Percentiles rank a stretch among this genome's conserved stretches.
These are phyloP conservation scores for Parnassius orleans DNA, from an alignment of 2,888 invertebrate species.

Conservation along the genomic window DNA sequence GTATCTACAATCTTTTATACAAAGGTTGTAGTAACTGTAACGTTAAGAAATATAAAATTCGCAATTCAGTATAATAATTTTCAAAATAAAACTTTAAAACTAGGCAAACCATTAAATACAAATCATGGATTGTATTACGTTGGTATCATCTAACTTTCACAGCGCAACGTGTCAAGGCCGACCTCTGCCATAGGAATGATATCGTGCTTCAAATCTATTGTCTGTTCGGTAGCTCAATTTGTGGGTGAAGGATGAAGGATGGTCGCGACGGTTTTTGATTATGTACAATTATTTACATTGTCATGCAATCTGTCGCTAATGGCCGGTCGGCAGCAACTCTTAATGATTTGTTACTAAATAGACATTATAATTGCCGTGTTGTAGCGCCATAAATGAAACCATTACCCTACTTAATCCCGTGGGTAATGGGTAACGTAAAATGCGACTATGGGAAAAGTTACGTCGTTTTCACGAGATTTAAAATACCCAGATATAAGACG, in stretches of 20 bases:
- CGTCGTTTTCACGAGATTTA: too few species aligned
- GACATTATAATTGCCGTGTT: too few species aligned
- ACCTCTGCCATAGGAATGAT: conserved; percentile 22
- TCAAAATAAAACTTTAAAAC: too few species aligned
- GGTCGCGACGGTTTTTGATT: conserved; percentile 42
- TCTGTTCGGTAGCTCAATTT: conserved; percentile 32
- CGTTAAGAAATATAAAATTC: too few species aligned
- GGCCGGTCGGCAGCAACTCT: conserved; percentile 25
- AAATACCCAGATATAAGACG: too few species aligned
- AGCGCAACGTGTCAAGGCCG: conserved; percentile 20
- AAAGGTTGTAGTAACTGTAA: too few species aligned
- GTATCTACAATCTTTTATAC: too few species aligned
- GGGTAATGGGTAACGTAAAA: too few species aligned
- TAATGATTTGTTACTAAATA: neutral
- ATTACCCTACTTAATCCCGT: too few species aligned
- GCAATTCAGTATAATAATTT: too few species aligned
- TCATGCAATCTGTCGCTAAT: conserved; percentile 53
- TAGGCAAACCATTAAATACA: neutral
- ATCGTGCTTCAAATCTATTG: conserved; percentile 29
- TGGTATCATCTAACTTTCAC: conserved; percentile 27
- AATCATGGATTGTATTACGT: neutral
- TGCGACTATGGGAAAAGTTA: too few species aligned
- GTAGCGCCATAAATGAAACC: too few species aligned
- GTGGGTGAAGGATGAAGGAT: conserved; percentile 63
- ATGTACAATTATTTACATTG: conserved; percentile 54